Conservation (phyloP, 2,888 invertebrate genomes). For the Tridacna gigas region DNA sequence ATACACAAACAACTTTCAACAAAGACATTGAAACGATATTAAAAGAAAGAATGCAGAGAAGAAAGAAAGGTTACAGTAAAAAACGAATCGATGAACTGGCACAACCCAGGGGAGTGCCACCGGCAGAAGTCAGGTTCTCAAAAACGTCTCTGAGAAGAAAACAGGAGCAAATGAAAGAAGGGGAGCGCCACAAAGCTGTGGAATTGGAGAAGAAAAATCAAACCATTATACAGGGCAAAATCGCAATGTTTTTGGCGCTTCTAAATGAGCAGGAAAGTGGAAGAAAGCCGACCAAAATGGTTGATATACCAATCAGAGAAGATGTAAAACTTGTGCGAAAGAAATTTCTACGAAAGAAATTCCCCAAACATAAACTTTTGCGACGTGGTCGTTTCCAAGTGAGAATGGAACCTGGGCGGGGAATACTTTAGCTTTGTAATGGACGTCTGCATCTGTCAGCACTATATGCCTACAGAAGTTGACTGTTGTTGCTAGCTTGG, state of each 20-base stretch:
- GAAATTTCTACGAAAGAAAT: background rate
- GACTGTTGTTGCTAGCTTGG: too few relatives aligned
- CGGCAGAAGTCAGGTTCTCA: slow-evolving; percentile 63
- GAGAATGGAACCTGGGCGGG: too few relatives aligned
- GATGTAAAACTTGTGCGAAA: slow-evolving; percentile 3
- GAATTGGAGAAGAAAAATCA: slow-evolving; percentile 54
- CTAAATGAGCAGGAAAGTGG: slow-evolving; percentile 49
- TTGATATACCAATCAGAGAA: slow-evolving; percentile 51
- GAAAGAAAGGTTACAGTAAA: slow-evolving; percentile 41
- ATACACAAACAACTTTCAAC: background rate
- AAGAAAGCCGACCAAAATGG: slow-evolving; percentile 49
- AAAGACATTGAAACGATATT: slow-evolving; percentile 12
- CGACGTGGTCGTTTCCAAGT: too few relatives aligned
- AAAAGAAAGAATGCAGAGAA: slow-evolving; percentile 16
- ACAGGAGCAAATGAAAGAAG: slow-evolving; percentile 55
- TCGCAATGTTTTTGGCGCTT: slow-evolving; percentile 61
- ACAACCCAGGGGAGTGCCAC: slow-evolving; percentile 59
- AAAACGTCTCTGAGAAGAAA: slow-evolving; percentile 62
- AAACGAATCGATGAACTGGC: slow-evolving; percentile 59
- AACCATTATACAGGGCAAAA: slow-evolving; percentile 58
- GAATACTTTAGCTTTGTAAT: too few relatives aligned
- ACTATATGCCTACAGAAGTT: too few relatives aligned
- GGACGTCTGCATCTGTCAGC: too few relatives aligned
- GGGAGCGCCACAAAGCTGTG: slow-evolving; percentile 37
- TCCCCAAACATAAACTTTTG: too few relatives aligned